Evolutionary conservation across 2,797 vertebrate species (phyloP), one percentile per base, ranked within the genome.

Genomic region (Melopsittacus undulatus): DNA sequence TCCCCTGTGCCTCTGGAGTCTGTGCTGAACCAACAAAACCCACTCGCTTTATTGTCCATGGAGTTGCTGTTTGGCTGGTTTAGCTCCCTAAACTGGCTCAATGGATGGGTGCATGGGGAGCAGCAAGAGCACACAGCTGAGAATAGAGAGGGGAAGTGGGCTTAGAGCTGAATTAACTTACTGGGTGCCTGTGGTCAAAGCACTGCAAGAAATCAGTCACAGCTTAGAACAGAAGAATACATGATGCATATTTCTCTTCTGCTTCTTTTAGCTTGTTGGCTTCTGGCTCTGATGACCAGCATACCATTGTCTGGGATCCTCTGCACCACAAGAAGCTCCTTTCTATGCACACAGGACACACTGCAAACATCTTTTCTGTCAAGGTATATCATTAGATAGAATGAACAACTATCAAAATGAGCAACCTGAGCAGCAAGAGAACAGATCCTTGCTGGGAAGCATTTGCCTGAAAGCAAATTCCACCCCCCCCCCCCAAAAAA

Each of bases 351-450:
- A 99, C 99, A 6, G 99, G 99, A 68, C 99, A 99, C 76, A 99
- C 99, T 21, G 99, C 99, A 91, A 99, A 99, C 97, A 99, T 99
- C 96, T 99, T 99, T 96, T 99, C 99, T 87, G 99, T 99, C 67
- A 99, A 99, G 99, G 99, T 99, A 95, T 97, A 73, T 42, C 52
- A 42, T 76, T 49, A 19, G 77, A 43, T 89, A n/a, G 62, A 45
- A 30, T 5, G 18, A 75, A 21, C 0, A 4, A 29, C 66, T 48
- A 10, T 64, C 14, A 51, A 75, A 83, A 80, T 34, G 32, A 27
- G 57, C 64, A 73, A 10, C 56, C 20, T 13, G 36, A 68, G 48
- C 30, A 87, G 78, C 36, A 32, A 27, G 78, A 83, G 46, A 14
- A 36, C 32, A 67, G 89, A 66, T 73, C 57, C 43, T 91, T 81